Evolutionary conservation across 1,140 invertebrate genomes (phyloP).

Genomic region (Lordiphosa clarofinis): DNA sequence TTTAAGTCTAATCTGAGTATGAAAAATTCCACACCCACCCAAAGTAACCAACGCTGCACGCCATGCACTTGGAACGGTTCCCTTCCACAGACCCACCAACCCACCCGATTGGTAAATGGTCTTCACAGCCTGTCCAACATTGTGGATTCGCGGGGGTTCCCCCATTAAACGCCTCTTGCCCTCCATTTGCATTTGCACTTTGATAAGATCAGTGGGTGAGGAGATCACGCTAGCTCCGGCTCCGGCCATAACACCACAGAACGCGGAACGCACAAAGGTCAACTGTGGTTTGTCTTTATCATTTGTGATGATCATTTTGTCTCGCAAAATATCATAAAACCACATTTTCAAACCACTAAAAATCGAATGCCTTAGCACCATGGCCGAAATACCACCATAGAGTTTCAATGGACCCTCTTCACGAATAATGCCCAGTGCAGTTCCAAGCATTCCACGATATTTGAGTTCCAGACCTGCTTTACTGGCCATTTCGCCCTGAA

Average conservation of each 20-base stretch:
- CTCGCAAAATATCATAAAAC: conserved; percentile 21
- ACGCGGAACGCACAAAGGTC: conserved; percentile 5
- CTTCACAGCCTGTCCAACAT: conserved; percentile 15
- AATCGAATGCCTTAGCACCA: conserved; percentile 24
- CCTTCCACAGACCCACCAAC: conserved; percentile 24
- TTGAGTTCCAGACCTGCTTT: neutral
- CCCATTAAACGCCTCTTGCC: conserved; percentile 27
- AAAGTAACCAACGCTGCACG: conserved; percentile 30
- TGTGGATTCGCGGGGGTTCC: conserved; percentile 17
- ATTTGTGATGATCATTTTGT: conserved; percentile 5
- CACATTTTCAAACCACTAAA: conserved; percentile 31
- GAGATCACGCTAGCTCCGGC: conserved; percentile 6
- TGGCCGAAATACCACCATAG: conserved; percentile 34
- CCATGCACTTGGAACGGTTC: conserved; percentile 14
- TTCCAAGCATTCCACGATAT: conserved; percentile 19
- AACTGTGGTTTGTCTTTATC: conserved; percentile 7
- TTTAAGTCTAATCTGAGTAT: too few species aligned
- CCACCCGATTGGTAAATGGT: conserved; percentile 22
- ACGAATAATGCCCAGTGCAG: conserved; percentile 9
- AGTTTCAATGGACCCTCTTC: conserved; percentile 21
- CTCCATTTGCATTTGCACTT: conserved; percentile 48
- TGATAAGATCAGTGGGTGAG: conserved; percentile 30
- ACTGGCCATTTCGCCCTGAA: conserved; percentile 30
- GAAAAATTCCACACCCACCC: conserved; percentile 15
- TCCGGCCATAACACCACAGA: conserved; percentile 17